These are phyloP conservation scores for Tetanocera ferruginea DNA, from an alignment of 2,888 invertebrate genomes.

Conservation along the genomic window DNA sequence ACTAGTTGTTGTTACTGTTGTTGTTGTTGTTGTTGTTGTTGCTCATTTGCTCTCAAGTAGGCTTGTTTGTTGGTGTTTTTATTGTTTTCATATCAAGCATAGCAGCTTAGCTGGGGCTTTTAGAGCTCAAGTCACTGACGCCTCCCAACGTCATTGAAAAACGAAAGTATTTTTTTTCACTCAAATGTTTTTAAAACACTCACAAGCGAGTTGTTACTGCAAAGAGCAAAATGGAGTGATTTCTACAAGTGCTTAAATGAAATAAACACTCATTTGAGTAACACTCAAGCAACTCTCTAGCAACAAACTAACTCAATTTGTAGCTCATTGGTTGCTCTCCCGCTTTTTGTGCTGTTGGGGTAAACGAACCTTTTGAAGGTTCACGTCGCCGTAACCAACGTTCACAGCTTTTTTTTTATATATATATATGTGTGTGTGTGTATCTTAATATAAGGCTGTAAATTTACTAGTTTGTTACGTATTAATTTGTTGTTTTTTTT, in stretches of 20 bases:
- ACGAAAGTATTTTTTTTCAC: constrained; percentile 65
- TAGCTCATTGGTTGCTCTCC: constrained; percentile 22
- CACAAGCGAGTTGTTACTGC: not conserved
- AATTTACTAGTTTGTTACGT: constrained; percentile 23
- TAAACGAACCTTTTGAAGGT: constrained; percentile 70
- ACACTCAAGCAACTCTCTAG: not conserved
- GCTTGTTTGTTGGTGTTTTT: constrained; percentile 2
- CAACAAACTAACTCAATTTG: not conserved
- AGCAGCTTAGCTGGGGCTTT: not conserved
- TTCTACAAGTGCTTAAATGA: constrained; percentile 25
- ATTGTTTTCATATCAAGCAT: not conserved
- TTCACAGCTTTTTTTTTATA: not conserved
- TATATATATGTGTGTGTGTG: constrained; percentile 1
- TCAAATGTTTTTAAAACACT: not conserved
- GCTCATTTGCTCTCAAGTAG: not conserved
- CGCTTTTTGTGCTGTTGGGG: constrained; percentile 51
- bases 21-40: constrained; percentile 24
- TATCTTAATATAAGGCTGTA: not conserved
- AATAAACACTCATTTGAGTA: constrained; percentile 1
- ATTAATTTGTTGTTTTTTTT: constrained; percentile 3
- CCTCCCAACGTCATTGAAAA: constrained; percentile 66
- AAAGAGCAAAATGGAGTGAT: not conserved
- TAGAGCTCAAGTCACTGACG: constrained; percentile 13
- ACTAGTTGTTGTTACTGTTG: constrained; percentile 2
- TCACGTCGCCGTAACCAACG: constrained; percentile 49